Evolutionary conservation across 2,888 invertebrate genomes (phyloP).

Genomic region (Leistus spinibarbis): DNA sequence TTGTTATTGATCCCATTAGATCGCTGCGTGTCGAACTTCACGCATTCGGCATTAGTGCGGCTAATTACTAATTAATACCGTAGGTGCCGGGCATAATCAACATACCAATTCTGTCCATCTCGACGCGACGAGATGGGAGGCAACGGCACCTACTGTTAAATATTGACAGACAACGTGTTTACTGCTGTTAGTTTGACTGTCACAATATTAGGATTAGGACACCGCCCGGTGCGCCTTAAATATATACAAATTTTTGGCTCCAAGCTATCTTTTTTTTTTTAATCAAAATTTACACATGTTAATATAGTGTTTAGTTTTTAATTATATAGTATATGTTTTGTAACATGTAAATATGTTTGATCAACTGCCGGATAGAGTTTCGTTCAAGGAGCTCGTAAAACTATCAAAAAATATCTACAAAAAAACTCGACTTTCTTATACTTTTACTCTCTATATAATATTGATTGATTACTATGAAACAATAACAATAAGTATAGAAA

Average conservation of each 20-base stretch:
- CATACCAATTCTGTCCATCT: neutral
- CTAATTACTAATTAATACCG: neutral
- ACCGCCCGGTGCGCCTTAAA: neutral
- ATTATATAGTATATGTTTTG: neutral
- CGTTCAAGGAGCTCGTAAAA: neutral
- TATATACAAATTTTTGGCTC: neutral
- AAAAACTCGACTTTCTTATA: no score
- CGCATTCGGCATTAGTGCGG: neutral
- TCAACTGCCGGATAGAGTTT: neutral
- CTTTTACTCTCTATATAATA: no score
- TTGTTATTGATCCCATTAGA: neutral
- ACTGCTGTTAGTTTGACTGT: neutral
- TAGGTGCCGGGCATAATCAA: neutral
- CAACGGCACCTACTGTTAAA: neutral
- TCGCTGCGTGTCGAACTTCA: neutral
- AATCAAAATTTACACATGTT: neutral
- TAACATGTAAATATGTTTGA: neutral
- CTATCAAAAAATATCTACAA: neutral
- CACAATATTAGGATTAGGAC: neutral
- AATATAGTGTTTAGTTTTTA: neutral
- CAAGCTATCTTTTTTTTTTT: neutral
- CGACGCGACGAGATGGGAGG: neutral
- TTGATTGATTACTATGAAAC: no score
- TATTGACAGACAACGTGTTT: neutral
- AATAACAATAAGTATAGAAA: no score